These are phyloP conservation scores for Adelphocoris suturalis DNA, from an alignment of 2,888 invertebrate genomes.

Conservation along the genomic window DNA sequence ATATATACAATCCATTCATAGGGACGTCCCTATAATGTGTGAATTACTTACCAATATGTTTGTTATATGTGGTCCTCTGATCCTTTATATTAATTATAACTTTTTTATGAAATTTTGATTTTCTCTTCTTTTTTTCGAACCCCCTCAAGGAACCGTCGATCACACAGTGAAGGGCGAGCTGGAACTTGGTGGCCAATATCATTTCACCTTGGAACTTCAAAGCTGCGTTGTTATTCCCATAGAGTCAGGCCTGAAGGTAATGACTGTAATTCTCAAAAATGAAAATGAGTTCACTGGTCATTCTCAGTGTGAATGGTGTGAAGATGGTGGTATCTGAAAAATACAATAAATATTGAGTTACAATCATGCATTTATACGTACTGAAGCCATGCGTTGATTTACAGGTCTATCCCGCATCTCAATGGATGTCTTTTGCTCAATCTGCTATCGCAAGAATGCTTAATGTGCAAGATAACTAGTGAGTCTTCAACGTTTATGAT, in stretches of 20 bases:
- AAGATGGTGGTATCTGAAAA: too few relatives aligned
- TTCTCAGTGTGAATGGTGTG: too few relatives aligned
- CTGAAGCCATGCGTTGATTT: not conserved
- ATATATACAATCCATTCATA: too few relatives aligned
- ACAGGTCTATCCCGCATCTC: slow-evolving; percentile 82
- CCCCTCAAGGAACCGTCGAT: slow-evolving; percentile 64
- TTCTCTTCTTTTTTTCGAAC: too few relatives aligned
- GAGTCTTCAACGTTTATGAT: not conserved
- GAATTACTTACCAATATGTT: too few relatives aligned
- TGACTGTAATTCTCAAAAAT: not conserved
- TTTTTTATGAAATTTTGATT: too few relatives aligned
- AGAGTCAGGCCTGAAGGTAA: slow-evolving; percentile 86
- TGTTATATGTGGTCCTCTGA: too few relatives aligned
- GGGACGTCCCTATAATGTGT: too few relatives aligned
- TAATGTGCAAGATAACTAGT: slow-evolving; percentile 83
- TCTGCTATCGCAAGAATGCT: slow-evolving; percentile 81
- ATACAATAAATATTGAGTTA: too few relatives aligned
- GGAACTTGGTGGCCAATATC: slow-evolving; percentile 83
- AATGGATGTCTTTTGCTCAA: slow-evolving; percentile 84
- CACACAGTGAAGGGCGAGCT: slow-evolving; percentile 73
- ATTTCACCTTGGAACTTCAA: slow-evolving; percentile 88
- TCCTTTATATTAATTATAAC: too few relatives aligned
- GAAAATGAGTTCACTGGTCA: too few relatives aligned
- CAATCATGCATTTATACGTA: too few relatives aligned
- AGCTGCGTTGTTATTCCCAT: slow-evolving; percentile 84